Evolutionary conservation across 2,888 invertebrate species (phyloP), one percentile per base, ranked within the genome.

Genomic region (Brachyptera risi): DNA sequence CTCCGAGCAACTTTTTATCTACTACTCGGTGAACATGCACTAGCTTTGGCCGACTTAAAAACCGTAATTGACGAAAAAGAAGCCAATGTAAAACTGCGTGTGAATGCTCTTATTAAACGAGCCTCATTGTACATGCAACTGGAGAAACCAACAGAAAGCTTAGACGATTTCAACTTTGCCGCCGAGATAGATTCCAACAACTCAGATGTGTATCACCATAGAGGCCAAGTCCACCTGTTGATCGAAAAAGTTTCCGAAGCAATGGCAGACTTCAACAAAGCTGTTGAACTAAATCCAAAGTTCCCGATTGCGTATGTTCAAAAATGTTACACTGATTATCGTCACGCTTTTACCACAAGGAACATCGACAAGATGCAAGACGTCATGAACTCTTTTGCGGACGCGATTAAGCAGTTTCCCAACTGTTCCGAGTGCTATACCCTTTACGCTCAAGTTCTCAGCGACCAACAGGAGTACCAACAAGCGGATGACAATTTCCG

Each of bases 191-290:
- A 92, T 69, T 84, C 92, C 0, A 79, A 87, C 31, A 92, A 90
- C 73, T 83, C 90, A 21, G 97, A 97, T 73, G 85, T 97, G 58
- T 96, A 90, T 74, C 93, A 96, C 73, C 96, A 97, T 71, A 80
- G 95, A 65, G 96, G 95, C 56, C 83, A 84, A 77, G 88, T 95
- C 7, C 84, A 90, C 72, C 78, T 96, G 65, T 76, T 96, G 51
- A 76, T 92, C 70, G 94, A 94, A 61, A 85, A 87, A 67, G 81
- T 92, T 68, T 85, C 88, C 51, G 87, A 88, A 67, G 95, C 96
- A 0, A 82, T 89, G 59, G 74, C 79, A 15, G 92, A 96, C 75
- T 94, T 95, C 76, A 83, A 88, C 56, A 89, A 84, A 71, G 90
- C 94, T 26, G 87, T 92, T 3, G 81, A 85, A 68, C 76, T 95